Evolutionary conservation across 2,113 vertebrate species (phyloP).

Genomic region (Sialia sialis): DNA sequence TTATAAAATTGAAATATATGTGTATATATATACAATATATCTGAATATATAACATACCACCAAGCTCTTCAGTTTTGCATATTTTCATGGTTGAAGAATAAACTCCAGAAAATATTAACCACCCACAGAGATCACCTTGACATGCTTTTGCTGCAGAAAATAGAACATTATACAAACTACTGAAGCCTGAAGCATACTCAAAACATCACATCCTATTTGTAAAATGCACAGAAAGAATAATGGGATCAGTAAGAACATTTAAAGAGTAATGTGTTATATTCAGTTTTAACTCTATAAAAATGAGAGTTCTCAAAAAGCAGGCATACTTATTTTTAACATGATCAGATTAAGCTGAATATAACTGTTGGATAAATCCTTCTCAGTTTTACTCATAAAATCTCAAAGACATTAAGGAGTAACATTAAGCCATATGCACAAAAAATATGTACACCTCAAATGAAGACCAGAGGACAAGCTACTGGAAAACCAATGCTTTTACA

Average conservation of each 20-base stretch:
- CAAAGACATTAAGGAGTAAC: not conserved
- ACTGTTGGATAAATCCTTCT: not conserved
- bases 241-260: slow-evolving; percentile 52
- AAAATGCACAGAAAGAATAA: slow-evolving; percentile 55
- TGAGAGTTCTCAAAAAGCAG: not conserved
- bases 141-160: slow-evolving; percentile 70
- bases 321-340: not conserved
- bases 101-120: slow-evolving; percentile 68
- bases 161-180: slow-evolving; percentile 68
- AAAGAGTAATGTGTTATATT: slow-evolving; percentile 4
- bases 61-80: slow-evolving; percentile 47
- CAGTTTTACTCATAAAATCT: not conserved
- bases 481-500: not conserved
- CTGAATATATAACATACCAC: slow-evolving; percentile 26
- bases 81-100: slow-evolving; percentile 62
- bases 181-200: slow-evolving; percentile 69
- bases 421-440: not conserved
- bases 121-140: slow-evolving; percentile 71
- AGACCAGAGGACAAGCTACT: not conserved
- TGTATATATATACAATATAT: not conserved
- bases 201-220: slow-evolving; percentile 72
- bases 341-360: not conserved
- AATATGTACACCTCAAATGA: not conserved
- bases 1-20: not conserved
- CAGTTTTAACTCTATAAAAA: slow-evolving; percentile 3